phyloP scores from a whole-genome alignment of 2,888 invertebrate genomes.

The Volucella zonaria region DNA sequence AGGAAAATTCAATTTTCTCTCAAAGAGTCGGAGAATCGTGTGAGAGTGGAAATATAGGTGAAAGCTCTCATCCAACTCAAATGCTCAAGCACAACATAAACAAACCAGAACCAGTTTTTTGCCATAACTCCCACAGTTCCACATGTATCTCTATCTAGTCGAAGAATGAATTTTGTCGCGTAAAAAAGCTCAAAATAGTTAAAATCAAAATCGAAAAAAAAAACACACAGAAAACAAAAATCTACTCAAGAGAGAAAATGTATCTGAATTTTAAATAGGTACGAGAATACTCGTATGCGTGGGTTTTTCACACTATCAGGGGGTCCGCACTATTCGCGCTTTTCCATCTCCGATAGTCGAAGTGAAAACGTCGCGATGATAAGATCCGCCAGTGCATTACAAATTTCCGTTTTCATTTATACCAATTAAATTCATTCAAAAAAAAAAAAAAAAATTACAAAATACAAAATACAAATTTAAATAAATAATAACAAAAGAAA shows the following conservation, averaged over 20 bases:
- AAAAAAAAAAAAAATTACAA: slow-evolving; percentile 13
- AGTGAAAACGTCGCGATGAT: slow-evolving; percentile 74
- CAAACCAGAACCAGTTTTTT: slow-evolving; percentile 3
- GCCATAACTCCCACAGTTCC: slow-evolving; percentile 59
- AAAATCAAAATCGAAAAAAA: background rate
- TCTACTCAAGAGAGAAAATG: slow-evolving; percentile 64
- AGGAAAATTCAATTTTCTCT: slow-evolving; percentile 51
- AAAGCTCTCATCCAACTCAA: slow-evolving; percentile 50
- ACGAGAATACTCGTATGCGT: slow-evolving; percentile 39
- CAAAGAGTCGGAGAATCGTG: slow-evolving; percentile 14
- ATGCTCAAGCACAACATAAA: slow-evolving; percentile 47
- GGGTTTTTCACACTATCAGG: slow-evolving; percentile 64
- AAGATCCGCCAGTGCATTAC: slow-evolving; percentile 71
- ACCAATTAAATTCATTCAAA: slow-evolving; percentile 72
- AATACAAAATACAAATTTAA: background rate
- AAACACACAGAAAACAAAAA: slow-evolving; percentile 31
- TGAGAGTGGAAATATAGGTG: slow-evolving; percentile 63
- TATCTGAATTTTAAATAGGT: background rate
- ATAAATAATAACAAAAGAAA: background rate
- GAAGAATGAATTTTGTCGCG: background rate
- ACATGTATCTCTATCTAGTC: slow-evolving; percentile 47
- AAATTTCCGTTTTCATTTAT: slow-evolving; percentile 71
- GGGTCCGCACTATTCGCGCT: slow-evolving; percentile 72
- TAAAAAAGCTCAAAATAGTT: background rate
- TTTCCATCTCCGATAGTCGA: slow-evolving; percentile 72